Conservation (phyloP, 2,113 vertebrate species). For the Pyrgilauda ruficollis region DNA sequence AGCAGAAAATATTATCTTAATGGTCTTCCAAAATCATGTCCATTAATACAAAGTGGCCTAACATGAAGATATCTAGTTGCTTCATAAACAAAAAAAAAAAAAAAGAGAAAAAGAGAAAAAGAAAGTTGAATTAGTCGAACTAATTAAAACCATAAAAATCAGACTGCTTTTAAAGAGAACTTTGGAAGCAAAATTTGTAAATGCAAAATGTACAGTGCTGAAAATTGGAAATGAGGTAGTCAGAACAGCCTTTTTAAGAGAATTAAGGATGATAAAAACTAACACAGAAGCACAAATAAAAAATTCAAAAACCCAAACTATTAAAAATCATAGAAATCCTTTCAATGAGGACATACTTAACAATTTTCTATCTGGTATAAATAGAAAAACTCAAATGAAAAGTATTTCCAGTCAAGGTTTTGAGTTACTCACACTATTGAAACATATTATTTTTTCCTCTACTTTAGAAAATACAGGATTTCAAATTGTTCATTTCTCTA, state of each 20-base stretch:
- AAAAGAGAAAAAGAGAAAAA: too few relatives aligned
- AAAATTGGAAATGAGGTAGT: background rate
- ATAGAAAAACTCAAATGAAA: background rate
- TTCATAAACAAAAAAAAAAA: rapidly evolving
- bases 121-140: background rate
- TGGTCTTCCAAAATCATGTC: background rate
- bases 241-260: background rate
- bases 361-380: background rate
- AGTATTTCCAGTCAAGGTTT: background rate
- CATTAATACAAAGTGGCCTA: background rate
- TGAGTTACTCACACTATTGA: background rate
- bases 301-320: rapidly evolving
- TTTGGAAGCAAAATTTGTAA: background rate
- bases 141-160: background rate
- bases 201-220: background rate
- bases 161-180: background rate
- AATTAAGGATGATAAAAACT: background rate
- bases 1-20: background rate
- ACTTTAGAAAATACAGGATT: background rate
- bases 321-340: background rate
- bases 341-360: background rate
- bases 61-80: background rate
- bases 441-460: background rate
- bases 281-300: background rate
- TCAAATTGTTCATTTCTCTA: background rate